These are phyloP conservation scores for Rotaria macrura DNA, from an alignment of 2,888 invertebrate species.

Conservation along the genomic window DNA sequence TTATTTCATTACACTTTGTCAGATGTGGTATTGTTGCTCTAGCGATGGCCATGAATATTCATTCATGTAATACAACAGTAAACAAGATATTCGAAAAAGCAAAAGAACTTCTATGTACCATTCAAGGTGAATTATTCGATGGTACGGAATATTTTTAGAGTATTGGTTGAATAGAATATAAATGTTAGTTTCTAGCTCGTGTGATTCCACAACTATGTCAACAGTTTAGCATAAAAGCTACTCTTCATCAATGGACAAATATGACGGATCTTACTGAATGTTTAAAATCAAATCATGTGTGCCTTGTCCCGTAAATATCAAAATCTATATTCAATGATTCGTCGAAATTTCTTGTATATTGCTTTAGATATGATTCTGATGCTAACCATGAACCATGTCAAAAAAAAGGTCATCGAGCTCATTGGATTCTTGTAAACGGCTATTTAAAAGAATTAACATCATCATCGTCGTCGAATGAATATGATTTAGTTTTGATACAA, in stretches of 20 bases:
- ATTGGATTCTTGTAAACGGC: conserved; percentile 30
- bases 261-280: conserved; percentile 6
- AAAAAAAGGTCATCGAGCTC: conserved; percentile 27
- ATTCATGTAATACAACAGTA: conserved; percentile 4
- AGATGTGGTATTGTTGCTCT: conserved; percentile 34
- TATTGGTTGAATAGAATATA: not conserved
- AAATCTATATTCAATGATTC: not conserved
- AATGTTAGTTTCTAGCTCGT: not conserved
- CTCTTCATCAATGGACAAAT: not conserved
- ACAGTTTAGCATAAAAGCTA: not conserved
- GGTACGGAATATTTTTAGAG: not conserved
- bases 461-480: not conserved
- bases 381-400: conserved; percentile 31
- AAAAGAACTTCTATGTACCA: conserved; percentile 23
- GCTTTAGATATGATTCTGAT: conserved; percentile 26
- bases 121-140: conserved; percentile 32
- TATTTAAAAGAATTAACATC: not conserved
- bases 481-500: not conserved
- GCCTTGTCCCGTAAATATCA: not conserved
- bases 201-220: not conserved
- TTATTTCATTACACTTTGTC: not conserved
- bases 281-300: not conserved
- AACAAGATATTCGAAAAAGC: conserved; percentile 25
- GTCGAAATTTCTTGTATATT: not conserved
- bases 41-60: conserved; percentile 17